Evolutionary conservation across 2,113 vertebrate species (phyloP).

Genomic region (Tonatia bakeri): DNA sequence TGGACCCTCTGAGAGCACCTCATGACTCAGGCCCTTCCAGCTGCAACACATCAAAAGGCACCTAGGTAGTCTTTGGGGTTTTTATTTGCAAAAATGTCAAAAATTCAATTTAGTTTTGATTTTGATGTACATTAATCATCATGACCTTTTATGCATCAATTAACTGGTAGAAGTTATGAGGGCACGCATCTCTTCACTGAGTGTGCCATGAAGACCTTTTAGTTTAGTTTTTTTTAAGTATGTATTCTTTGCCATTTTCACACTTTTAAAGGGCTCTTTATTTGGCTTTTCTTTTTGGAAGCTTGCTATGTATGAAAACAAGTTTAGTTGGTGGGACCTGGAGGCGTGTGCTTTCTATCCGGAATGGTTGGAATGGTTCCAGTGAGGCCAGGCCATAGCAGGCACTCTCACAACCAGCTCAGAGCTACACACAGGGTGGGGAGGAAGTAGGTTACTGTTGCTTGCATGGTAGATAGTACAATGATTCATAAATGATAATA

Average conservation of each 20-base stretch:
- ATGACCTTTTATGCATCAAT: conserved; percentile 65
- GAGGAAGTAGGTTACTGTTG: neutral
- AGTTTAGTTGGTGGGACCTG: neutral
- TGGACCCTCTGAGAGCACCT: conserved; percentile 31
- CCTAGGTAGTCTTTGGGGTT: conserved; percentile 55
- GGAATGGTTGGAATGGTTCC: neutral
- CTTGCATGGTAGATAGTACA: no score
- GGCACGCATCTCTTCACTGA: conserved; percentile 35
- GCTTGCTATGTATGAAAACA: conserved; percentile 2
- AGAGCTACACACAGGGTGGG: neutral
- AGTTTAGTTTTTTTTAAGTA: neutral
- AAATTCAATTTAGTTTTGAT: conserved; percentile 72
- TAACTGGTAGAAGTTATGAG: conserved; percentile 54
- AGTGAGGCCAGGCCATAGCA: neutral
- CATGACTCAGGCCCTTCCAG: conserved; percentile 65
- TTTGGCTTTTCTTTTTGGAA: conserved; percentile 1
- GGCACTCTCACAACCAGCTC: neutral
- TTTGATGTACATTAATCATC: conserved; percentile 63
- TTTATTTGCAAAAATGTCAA: conserved; percentile 62
- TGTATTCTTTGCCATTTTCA: conserved; percentile 40
- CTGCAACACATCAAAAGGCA: conserved; percentile 66
- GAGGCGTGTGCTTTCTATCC: neutral
- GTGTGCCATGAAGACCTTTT: conserved; percentile 42
- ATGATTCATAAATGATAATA: neutral
- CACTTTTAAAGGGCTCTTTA: conserved; percentile 30